These are phyloP conservation scores for Heterodera filipjevi DNA, from an alignment of 2,888 invertebrate species.

Conservation along the genomic window DNA sequence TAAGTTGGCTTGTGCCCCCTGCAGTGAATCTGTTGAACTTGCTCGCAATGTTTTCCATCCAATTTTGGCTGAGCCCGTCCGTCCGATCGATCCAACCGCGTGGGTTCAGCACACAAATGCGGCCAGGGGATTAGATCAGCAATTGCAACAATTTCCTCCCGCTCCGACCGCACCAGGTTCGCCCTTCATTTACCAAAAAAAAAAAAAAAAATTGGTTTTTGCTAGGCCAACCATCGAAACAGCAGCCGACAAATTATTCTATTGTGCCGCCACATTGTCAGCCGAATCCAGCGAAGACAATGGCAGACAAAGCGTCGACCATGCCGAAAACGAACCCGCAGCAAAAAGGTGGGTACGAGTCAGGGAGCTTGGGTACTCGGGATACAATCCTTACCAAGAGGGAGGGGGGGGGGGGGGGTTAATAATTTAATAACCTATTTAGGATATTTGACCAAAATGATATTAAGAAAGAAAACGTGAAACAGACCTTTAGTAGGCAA, in stretches of 20 bases:
- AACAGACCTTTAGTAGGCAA: too few species aligned
- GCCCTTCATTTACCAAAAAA: background rate
- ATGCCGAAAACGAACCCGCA: conserved; percentile 15
- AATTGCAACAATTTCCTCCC: conserved; percentile 29
- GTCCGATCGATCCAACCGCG: conserved; percentile 42
- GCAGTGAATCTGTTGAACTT: conserved; percentile 24
- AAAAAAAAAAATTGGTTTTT: background rate
- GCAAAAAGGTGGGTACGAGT: background rate
- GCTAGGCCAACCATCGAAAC: background rate
- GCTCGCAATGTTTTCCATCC: conserved; percentile 30
- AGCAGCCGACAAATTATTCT: background rate
- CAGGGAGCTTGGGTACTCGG: too few species aligned
- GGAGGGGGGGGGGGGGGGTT: too few species aligned
- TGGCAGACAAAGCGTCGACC: conserved; percentile 6
- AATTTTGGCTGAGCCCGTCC: conserved; percentile 39
- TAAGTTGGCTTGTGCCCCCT: conserved; percentile 34
- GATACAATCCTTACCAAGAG: too few species aligned
- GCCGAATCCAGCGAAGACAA: background rate
- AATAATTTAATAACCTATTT: too few species aligned
- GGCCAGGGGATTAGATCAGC: conserved; percentile 34
- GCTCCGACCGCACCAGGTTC: background rate
- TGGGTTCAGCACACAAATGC: conserved; percentile 45
- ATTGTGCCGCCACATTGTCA: background rate
- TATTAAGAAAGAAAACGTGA: too few species aligned
- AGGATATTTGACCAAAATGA: too few species aligned